phyloP scores from a whole-genome alignment of 2,888 invertebrate species.

The Conchocele bisecta region DNA sequence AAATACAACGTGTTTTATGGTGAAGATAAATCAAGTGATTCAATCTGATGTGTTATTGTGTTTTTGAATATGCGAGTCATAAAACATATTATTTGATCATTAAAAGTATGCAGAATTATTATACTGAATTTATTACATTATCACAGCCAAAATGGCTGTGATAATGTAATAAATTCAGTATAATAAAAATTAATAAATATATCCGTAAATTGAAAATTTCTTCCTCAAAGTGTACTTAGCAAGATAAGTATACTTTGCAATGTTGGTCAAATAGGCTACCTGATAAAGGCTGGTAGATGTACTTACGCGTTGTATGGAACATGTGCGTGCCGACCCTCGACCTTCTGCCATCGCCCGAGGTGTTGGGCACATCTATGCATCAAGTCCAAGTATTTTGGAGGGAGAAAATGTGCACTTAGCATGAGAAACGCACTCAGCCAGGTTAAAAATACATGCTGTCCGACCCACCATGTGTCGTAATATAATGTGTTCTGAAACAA shows the following conservation, averaged over 20 bases:
- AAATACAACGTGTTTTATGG: too few relatives aligned
- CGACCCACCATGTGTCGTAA: slow-evolving; percentile 92
- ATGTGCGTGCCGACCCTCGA: slow-evolving; percentile 86
- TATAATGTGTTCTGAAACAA: slow-evolving; percentile 85
- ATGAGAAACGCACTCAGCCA: slow-evolving; percentile 93
- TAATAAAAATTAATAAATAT: too few relatives aligned
- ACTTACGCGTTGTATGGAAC: slow-evolving; percentile 84
- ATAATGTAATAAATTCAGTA: too few relatives aligned
- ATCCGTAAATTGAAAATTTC: too few relatives aligned
- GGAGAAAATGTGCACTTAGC: slow-evolving; percentile 88
- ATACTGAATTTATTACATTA: too few relatives aligned
- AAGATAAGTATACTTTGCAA: too few relatives aligned
- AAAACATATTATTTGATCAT: neutral
- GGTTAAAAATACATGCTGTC: slow-evolving; percentile 90
- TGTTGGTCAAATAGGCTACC: neutral
- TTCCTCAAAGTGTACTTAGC: too few relatives aligned
- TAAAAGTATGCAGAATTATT: too few relatives aligned
- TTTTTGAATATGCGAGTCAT: neutral
- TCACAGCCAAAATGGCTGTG: too few relatives aligned
- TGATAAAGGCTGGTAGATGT: neutral
- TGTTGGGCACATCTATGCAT: slow-evolving; percentile 95
- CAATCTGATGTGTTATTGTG: too few relatives aligned
- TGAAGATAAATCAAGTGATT: too few relatives aligned
- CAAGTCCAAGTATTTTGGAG: slow-evolving; percentile 91
- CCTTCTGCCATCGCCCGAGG: slow-evolving; percentile 90